Base-by-base conservation (phyloP, 2,888 invertebrate genomes). In the Melinaea menophilus region DNA sequence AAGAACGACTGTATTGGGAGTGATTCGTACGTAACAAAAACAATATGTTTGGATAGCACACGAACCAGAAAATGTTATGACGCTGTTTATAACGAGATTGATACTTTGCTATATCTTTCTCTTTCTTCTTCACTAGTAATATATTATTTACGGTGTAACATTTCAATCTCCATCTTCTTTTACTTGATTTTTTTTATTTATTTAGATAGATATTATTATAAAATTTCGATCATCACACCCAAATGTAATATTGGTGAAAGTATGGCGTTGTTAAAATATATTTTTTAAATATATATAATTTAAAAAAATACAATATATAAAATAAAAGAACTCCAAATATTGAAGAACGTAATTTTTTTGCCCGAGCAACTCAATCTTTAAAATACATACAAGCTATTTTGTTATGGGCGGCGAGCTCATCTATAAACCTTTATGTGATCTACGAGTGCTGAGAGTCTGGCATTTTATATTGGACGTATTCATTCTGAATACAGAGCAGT, bases 351-450 rank as follows among this genome's bases (percentile, higher is more conserved):
- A 41, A 7, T 9, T 9, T 41, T 41, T 41, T 9, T 41, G 9
- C 41, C 5, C 7, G 9, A 5, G 41, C 41, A 41, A 41, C 41
- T 41, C 7, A 11, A 41, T 41, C 55, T 58, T 41, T 66, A 65
- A 69, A 61, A 68, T 71, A 71, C 68, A 66, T 46, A 65, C 75
- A 75, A 74, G 59, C 47, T 56, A 80, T 77, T 84, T 79, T 75
- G 75, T 82, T 82, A 84, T 84, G 80, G 76, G 73, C 69, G 69
- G 74, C 71, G 75, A 74, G 70, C 58, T 75, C 75, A 60, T 71
- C 75, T 79, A 81, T 86, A 86, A 86, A 86, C 78, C 79, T 84
- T 82, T 84, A 83, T 82, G 78, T 80, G 85, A 85, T 84, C 76
- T 79, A 81, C 79, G 82, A 79, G 69, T 75, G 75, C 70, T 75